Evolutionary conservation across 1,140 invertebrate genomes (phyloP).

Genomic region (Drosophila novamexicana): DNA sequence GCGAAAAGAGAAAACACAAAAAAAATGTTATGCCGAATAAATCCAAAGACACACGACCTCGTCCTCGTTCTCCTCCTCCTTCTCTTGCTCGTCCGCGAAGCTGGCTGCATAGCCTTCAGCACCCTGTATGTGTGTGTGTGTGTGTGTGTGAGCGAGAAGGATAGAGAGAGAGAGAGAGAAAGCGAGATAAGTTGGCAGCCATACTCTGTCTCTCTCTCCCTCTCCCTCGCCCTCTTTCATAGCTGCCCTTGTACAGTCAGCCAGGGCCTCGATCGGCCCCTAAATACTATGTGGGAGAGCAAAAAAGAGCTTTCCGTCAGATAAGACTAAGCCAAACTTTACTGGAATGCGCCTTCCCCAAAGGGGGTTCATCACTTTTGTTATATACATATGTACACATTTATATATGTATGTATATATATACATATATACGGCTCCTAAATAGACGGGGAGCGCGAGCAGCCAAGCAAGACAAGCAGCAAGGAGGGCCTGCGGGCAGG

Average conservation of each 20-base stretch:
- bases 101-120: slow-evolving; percentile 7
- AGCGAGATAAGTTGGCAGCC: slow-evolving; percentile 1
- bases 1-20: slow-evolving; percentile 39
- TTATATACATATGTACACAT: no score
- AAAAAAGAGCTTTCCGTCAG: not conserved
- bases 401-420: no score
- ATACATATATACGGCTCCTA: not conserved
- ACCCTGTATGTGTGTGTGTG: slow-evolving; percentile 4
- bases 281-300: not conserved
- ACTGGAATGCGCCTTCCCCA: no score
- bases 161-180: slow-evolving; percentile 5
- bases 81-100: not conserved
- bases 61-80: not conserved
- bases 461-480: slow-evolving; percentile 7
- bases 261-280: slow-evolving; percentile 2
- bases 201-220: no score
- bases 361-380: not conserved
- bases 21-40: slow-evolving; percentile 39
- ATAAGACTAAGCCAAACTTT: not conserved
- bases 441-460: slow-evolving; percentile 10
- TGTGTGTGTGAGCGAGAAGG: not conserved
- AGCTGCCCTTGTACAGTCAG: slow-evolving; percentile 55
- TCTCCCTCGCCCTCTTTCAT: slow-evolving; percentile 10
- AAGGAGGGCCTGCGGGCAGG: not conserved
- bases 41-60: slow-evolving; percentile 31